Percentiles rank a stretch among this genome's conserved stretches.
phyloP scores from a whole-genome alignment of 1,140 invertebrate species.

The Wasmannia auropunctata region DNA sequence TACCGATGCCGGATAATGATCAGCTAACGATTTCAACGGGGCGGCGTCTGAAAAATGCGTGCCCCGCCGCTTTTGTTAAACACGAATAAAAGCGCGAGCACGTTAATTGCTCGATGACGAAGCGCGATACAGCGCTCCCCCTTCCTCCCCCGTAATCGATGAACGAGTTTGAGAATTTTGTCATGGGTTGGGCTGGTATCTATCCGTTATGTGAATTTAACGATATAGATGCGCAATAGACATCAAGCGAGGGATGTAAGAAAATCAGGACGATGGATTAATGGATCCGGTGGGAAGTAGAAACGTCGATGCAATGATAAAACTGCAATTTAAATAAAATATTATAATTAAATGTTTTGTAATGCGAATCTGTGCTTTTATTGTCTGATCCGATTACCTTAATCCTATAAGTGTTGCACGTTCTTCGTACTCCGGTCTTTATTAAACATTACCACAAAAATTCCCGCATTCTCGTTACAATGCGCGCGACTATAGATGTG shows the following conservation, averaged over 20 bases:
- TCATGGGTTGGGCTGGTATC: neutral
- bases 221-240: neutral
- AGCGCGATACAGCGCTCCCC: neutral
- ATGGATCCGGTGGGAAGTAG: neutral
- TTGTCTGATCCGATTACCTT: neutral
- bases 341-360: neutral
- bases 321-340: neutral
- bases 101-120: conserved; percentile 53
- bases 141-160: neutral
- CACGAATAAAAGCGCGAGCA: conserved; percentile 27
- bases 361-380: neutral
- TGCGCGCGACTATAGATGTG: neutral
- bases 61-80: conserved; percentile 42
- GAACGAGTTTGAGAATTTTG: conserved; percentile 36
- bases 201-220: neutral
- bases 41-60: conserved; percentile 39
- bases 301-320: neutral
- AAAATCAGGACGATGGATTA: neutral
- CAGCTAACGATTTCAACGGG: conserved; percentile 59
- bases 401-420: neutral
- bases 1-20: conserved; percentile 66
- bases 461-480: neutral
- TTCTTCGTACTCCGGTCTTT: neutral
- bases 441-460: neutral
- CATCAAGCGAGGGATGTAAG: neutral